Percentiles rank a stretch among this genome's conserved stretches.
phyloP scores from a whole-genome alignment of 2,888 invertebrate species.

The Erpobdella octoculata region DNA sequence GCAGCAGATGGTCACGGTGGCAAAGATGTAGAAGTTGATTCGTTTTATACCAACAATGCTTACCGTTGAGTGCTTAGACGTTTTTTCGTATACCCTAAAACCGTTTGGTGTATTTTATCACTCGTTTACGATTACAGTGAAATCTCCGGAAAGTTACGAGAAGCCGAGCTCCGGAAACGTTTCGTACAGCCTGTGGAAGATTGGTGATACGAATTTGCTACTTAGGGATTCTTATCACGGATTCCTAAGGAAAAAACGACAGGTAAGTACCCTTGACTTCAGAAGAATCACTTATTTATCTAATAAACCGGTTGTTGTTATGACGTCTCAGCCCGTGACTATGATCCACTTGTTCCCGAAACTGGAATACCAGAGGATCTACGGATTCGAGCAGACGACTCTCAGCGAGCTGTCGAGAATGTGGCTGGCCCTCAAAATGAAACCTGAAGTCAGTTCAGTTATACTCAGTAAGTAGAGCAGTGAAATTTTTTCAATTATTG shows the following conservation, averaged over 20 bases:
- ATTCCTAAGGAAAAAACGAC: neutral
- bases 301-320: neutral
- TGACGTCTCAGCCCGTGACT: neutral
- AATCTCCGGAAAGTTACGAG: neutral
- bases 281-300: neutral
- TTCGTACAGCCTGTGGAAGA: slow-evolving; percentile 5
- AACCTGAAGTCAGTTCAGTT: neutral
- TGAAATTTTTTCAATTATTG: neutral
- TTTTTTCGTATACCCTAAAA: no score
- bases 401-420: slow-evolving; percentile 5
- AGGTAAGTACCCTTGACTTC: neutral
- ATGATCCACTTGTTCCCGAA: neutral
- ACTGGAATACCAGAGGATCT: slow-evolving; percentile 12
- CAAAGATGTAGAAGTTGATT: no score
- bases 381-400: slow-evolving; percentile 6
- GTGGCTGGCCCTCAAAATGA: slow-evolving; percentile 16
- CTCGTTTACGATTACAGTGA: neutral
- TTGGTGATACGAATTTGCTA: neutral
- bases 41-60: no score
- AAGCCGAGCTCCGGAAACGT: neutral
- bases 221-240: neutral
- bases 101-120: no score
- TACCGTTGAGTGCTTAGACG: no score
- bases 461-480: neutral
- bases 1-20: no score